These are phyloP conservation scores for Neosilurus mollespiculum DNA, from an alignment of 2,797 vertebrate genomes.

Conservation along the genomic window DNA sequence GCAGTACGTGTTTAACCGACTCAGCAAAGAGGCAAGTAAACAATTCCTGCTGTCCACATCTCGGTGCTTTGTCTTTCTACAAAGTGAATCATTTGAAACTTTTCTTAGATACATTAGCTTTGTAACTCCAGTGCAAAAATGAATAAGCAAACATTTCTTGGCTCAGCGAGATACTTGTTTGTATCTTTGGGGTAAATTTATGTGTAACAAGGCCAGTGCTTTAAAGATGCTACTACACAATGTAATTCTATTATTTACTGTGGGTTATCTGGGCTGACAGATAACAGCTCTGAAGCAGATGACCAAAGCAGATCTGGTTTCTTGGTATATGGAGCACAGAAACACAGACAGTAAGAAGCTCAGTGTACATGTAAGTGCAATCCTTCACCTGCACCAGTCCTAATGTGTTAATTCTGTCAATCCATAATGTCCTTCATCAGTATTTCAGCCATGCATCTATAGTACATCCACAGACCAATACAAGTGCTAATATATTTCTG, in stretches of 20 bases:
- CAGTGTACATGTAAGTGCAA: slow-evolving; percentile 83
- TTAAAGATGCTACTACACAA: neutral
- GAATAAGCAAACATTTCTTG: neutral
- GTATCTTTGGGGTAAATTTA: neutral
- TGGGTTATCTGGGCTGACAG: slow-evolving; percentile 62
- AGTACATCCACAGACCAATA: neutral
- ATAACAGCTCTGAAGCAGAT: slow-evolving; percentile 88
- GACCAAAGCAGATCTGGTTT: slow-evolving; percentile 80
- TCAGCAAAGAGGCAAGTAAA: slow-evolving; percentile 81
- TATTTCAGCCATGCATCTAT: neutral
- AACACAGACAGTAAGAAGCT: slow-evolving; percentile 77
- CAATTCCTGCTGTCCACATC: neutral
- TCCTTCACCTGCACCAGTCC: neutral
- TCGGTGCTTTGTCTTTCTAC: neutral
- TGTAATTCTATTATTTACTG: neutral
- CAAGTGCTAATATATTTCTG: neutral
- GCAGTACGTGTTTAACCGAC: slow-evolving; percentile 89
- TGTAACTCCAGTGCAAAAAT: neutral
- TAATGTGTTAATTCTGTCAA: neutral
- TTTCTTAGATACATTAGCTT: neutral
- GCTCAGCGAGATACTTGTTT: neutral
- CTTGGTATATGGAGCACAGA: slow-evolving; percentile 84
- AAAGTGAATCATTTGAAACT: neutral
- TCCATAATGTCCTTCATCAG: neutral
- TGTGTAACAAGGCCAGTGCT: neutral